These are phyloP conservation scores for Trematomus bernacchii DNA, from an alignment of 2,797 vertebrate genomes.

Conservation along the genomic window DNA sequence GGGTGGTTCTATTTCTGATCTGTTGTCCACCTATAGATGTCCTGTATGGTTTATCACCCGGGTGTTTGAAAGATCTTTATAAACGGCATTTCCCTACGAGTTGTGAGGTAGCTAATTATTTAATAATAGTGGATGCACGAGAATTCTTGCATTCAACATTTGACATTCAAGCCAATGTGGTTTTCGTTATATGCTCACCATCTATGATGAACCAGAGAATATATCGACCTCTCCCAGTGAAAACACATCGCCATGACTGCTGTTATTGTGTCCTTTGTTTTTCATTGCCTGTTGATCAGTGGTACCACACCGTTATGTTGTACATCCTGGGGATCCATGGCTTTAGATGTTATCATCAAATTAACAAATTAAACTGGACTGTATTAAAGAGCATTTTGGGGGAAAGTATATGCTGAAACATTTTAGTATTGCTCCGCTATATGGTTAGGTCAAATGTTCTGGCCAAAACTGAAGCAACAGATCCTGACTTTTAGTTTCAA, in stretches of 20 bases:
- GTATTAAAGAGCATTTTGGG: background rate
- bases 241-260: background rate
- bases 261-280: background rate
- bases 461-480: background rate
- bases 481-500: background rate
- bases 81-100: too few relatives aligned
- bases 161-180: background rate
- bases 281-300: background rate
- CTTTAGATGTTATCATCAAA: background rate
- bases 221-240: fast-evolving
- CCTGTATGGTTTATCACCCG: background rate
- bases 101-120: background rate
- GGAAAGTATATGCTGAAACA: background rate
- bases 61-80: too few relatives aligned
- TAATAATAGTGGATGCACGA: background rate
- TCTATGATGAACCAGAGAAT: background rate
- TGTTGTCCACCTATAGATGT: background rate
- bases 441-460: background rate
- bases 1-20: background rate
- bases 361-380: background rate
- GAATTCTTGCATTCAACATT: background rate
- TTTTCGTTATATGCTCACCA: background rate
- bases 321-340: background rate
- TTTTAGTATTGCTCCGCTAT: background rate
- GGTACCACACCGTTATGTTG: background rate